Evolutionary conservation across 1,140 invertebrate species (phyloP).

Genomic region (Muscidifurax raptorellus): DNA sequence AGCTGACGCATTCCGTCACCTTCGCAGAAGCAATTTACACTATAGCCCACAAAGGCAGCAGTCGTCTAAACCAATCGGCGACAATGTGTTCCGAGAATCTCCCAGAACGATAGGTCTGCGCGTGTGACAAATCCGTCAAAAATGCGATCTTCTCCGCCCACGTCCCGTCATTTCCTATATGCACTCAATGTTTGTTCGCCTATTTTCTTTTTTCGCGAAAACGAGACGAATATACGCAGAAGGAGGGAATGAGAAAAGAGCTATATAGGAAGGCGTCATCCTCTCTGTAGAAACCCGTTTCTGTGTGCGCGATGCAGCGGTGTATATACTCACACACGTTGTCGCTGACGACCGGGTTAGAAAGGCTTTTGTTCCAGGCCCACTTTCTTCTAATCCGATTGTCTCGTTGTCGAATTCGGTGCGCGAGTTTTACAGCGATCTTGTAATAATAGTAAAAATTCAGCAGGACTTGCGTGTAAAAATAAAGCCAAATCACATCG

Average conservation of each 20-base stretch:
- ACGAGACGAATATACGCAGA: background rate
- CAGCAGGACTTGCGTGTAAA: no score
- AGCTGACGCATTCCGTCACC: background rate
- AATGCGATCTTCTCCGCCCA: constrained; percentile 7
- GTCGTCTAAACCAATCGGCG: background rate
- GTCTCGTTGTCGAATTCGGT: no score
- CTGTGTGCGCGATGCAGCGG: background rate
- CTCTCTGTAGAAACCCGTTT: constrained; percentile 25
- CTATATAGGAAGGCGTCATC: constrained; percentile 30
- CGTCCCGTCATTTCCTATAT: background rate
- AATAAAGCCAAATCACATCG: no score
- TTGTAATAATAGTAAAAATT: no score
- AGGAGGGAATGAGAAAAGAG: background rate
- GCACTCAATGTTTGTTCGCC: background rate
- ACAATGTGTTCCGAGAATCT: background rate
- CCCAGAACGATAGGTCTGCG: background rate
- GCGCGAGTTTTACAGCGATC: no score
- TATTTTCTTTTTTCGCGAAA: constrained; percentile 15
- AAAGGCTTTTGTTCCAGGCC: constrained; percentile 9
- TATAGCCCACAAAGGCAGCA: background rate
- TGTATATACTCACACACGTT: background rate
- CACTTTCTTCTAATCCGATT: background rate
- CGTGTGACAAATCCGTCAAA: background rate
- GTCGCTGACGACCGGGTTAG: background rate
- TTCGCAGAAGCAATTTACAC: no score